These are phyloP conservation scores for Zaprionus gabonicus DNA, from an alignment of 1,140 invertebrate genomes.

Conservation along the genomic window DNA sequence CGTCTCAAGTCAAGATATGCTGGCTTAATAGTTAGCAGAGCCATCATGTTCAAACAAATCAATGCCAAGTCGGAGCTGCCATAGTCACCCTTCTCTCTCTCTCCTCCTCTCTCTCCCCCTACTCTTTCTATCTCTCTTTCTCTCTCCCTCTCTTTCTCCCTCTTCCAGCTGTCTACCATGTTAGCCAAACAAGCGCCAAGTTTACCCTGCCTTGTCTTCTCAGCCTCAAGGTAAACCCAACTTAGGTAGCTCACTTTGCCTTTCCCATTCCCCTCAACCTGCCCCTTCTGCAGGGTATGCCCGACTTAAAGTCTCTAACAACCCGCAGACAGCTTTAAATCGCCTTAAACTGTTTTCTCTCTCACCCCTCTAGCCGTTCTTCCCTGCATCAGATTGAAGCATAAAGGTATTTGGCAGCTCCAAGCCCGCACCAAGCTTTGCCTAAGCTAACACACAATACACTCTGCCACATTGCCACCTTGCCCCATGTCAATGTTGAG, in stretches of 20 bases:
- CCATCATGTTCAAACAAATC: background rate
- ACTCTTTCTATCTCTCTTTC: no score
- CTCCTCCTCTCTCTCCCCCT: no score
- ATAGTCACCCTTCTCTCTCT: no score
- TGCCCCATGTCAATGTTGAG: background rate
- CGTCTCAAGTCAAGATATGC: background rate
- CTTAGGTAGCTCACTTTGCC: no score
- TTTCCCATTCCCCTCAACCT: no score
- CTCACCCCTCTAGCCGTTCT: background rate
- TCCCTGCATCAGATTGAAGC: background rate
- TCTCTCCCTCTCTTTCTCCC: no score
- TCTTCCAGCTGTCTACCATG: no score
- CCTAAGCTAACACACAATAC: background rate
- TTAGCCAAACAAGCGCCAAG: no score
- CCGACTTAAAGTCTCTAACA: no score
- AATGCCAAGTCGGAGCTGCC: constrained; percentile 8
- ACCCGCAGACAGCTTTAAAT: background rate
- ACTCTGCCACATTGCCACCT: background rate
- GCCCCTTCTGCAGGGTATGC: no score
- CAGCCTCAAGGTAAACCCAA: no score
- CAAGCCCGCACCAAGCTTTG: background rate
- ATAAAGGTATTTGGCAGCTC: background rate
- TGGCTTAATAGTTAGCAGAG: background rate
- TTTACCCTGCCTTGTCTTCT: no score
- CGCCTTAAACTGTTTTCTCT: background rate